Base-by-base conservation (phyloP, 2,888 invertebrate genomes). In the Leucophora obtusa region DNA sequence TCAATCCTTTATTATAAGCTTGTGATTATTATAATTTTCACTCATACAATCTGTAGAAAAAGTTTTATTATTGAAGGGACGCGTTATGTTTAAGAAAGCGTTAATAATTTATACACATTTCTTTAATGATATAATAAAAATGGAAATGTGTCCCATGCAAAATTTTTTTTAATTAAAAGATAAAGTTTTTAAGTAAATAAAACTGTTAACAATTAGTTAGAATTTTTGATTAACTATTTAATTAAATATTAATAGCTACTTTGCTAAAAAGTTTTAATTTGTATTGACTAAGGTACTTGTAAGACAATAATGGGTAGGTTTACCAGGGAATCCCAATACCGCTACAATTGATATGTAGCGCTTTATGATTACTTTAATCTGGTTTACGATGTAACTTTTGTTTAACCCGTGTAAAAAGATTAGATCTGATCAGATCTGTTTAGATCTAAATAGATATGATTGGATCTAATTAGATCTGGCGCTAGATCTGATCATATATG, bases 11-110 rank as follows among this genome's bases (percentile, higher is more conserved):
- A 35, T 53, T 17, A 53, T 24, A 75, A 66, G 21, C 58, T 58
- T 53, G 66, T 35, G 35, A 62, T 68, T 50, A 75, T 68, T 73
- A 58, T 15, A 60, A 21, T 43, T 17, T 60, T 21, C 21, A 17
- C n/a, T 5, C 11, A 18, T 24, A 70, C 18, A 15, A 54, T 35
- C 15, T n/a, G 17, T 6, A n/a, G 21, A 3, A 56, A 33, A 54
- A 28, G 28, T 47, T 47, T 47, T n/a, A 3, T 10, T 2, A 15
- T 15, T 14, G 28, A 56, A 47, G n/a, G n/a, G 43, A n/a, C n/a
- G 43, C 43, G 43, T 47, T 10, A n/a, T 47, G 43, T 47, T 47
- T 47, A 47, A 6, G 43, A 47, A 38, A 38, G 38, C 38, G 38
- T 38, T 38, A 38, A 47, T 47, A 47, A 47, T 47, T 47, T 11